phyloP scores from a whole-genome alignment of 1,140 invertebrate genomes.

The Drosophila murphyi region DNA sequence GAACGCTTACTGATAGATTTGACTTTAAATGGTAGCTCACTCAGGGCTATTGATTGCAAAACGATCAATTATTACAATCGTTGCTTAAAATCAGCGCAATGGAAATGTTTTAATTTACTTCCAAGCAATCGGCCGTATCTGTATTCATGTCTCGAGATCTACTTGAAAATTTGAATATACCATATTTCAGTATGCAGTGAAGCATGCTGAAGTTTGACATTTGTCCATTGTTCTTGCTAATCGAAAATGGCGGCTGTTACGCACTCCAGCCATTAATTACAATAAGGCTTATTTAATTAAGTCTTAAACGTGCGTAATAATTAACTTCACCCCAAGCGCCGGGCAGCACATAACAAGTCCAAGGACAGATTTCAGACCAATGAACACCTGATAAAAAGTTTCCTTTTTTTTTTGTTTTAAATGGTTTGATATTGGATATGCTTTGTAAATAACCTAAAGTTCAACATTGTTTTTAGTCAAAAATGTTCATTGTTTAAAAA shows the following conservation, averaged over 20 bases:
- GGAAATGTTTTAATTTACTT: slow-evolving; percentile 10
- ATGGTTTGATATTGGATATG: neutral
- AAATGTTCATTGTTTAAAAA: too few species aligned
- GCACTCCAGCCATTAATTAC: slow-evolving; percentile 58
- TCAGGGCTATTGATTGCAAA: neutral
- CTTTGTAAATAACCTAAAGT: neutral
- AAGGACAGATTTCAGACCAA: slow-evolving; percentile 24
- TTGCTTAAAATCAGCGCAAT: neutral
- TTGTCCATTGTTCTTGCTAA: slow-evolving; percentile 18
- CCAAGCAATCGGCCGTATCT: neutral
- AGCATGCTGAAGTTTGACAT: slow-evolving; percentile 58
- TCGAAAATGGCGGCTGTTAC: slow-evolving; percentile 23
- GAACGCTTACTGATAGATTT: slow-evolving; percentile 42
- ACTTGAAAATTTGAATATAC: slow-evolving; percentile 49
- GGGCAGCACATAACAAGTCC: slow-evolving; percentile 4
- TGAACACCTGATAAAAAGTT: slow-evolving; percentile 17
- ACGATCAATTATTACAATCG: slow-evolving; percentile 22
- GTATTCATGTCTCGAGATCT: slow-evolving; percentile 9
- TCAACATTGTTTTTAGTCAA: too few species aligned
- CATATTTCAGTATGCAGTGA: slow-evolving; percentile 38
- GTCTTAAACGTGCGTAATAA: slow-evolving; percentile 67
- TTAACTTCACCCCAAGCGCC: slow-evolving; percentile 55
- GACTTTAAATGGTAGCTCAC: neutral
- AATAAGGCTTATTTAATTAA: slow-evolving; percentile 61
- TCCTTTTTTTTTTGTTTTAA: neutral